Evolutionary conservation across 2,113 vertebrate genomes (phyloP).

Genomic region (Australoheros scitulus): DNA sequence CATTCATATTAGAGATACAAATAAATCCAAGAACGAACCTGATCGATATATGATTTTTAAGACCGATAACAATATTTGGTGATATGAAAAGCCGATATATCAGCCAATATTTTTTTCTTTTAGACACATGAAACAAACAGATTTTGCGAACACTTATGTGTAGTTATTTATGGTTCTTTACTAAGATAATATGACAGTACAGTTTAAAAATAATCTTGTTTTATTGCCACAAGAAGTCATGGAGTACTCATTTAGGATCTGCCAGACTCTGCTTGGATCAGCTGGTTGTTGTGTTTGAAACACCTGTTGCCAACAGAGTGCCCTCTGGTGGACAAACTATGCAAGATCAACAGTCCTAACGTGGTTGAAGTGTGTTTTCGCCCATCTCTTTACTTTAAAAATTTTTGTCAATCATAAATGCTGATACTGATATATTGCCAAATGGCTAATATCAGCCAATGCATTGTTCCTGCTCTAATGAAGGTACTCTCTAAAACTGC

Average conservation of each 20-base stretch:
- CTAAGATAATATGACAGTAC: not conserved
- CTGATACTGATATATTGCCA: fast-evolving
- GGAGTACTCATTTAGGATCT: not conserved
- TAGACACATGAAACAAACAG: not conserved
- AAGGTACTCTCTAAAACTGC: not conserved
- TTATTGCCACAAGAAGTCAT: too few relatives aligned
- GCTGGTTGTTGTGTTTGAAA: not conserved
- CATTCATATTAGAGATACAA: not conserved
- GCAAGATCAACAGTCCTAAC: too few relatives aligned
- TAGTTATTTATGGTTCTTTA: too few relatives aligned
- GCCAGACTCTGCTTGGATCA: not conserved
- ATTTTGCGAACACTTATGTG: not conserved
- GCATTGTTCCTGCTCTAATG: not conserved
- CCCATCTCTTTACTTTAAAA: not conserved
- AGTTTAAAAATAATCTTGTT: not conserved
- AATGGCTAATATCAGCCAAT: not conserved
- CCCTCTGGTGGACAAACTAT: not conserved
- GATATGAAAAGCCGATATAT: not conserved
- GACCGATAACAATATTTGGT: not conserved
- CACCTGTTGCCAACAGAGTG: not conserved
- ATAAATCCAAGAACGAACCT: not conserved
- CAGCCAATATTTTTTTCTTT: not conserved
- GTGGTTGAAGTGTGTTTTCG: not conserved
- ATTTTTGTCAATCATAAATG: not conserved
- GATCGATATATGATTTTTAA: not conserved